Conservation (phyloP, 2,797 vertebrate species). For the Acrocephalus scirpaceus region DNA sequence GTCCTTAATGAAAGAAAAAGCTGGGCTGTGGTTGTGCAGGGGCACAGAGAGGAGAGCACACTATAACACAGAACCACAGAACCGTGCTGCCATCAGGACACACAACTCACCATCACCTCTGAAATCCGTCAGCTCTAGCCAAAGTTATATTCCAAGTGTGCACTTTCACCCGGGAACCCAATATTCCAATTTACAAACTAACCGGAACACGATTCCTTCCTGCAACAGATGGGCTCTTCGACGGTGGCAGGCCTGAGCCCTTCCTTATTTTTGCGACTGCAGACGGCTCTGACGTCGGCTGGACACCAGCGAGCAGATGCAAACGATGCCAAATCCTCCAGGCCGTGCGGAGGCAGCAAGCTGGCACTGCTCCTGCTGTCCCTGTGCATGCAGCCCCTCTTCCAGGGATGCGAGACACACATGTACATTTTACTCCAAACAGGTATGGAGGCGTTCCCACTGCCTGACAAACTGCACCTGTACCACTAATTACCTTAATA, state of each 20-base stretch:
- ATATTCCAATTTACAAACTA: background rate
- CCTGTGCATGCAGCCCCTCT: background rate
- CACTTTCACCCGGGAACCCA: background rate
- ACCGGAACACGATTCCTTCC: background rate
- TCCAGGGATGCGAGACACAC: background rate
- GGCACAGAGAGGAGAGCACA: background rate
- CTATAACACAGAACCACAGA: background rate
- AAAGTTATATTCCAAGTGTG: background rate
- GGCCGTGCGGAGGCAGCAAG: background rate
- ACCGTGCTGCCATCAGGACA: rapidly evolving
- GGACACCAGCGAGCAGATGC: background rate
- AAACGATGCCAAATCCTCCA: background rate
- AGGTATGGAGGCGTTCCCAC: background rate
- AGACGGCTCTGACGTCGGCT: background rate
- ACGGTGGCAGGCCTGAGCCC: background rate
- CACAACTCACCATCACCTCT: background rate
- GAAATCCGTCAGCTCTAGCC: background rate
- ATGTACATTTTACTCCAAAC: rapidly evolving
- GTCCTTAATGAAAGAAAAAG: background rate
- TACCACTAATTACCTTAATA: background rate
- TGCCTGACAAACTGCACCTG: background rate
- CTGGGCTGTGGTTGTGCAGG: background rate
- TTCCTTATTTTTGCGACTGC: background rate
- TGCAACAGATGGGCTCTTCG: background rate
- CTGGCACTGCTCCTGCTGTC: background rate